A percentile compares a stretch with the other conserved stretches of the same genome.
Evolutionary conservation across 53 echinoderm and acorn worm species (phyloP).

Genomic region (Zoroaster sp.): DNA sequence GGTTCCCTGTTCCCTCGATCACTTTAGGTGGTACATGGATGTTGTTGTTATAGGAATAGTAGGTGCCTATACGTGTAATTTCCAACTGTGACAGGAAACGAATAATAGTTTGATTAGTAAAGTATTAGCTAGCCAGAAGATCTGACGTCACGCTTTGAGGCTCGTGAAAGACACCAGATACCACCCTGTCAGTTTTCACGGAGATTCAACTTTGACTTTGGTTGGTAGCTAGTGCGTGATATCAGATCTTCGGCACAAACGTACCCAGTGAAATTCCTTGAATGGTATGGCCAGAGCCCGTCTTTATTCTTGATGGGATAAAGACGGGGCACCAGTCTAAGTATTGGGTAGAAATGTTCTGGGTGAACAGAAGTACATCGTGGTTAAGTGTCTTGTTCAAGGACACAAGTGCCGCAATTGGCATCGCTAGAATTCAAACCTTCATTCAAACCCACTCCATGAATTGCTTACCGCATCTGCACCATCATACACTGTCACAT

Average conservation of each 20-base stretch:
- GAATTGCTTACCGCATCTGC: slow-evolving; percentile 28
- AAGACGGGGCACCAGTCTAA: background rate
- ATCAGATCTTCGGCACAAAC: too few relatives aligned
- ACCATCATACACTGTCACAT: slow-evolving; percentile 81
- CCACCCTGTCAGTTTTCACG: background rate
- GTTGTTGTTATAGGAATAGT: slow-evolving; percentile 59
- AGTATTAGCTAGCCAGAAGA: background rate
- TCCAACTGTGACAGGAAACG: too few relatives aligned
- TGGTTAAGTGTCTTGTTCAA: too few relatives aligned
- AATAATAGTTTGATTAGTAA: too few relatives aligned
- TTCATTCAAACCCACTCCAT: background rate
- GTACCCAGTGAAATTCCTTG: too few relatives aligned
- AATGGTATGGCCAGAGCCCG: too few relatives aligned
- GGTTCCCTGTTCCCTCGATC: slow-evolving; percentile 76
- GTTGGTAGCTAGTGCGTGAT: too few relatives aligned
- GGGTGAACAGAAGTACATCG: background rate
- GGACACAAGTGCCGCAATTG: too few relatives aligned
- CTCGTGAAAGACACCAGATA: background rate
- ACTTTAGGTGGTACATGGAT: slow-evolving; percentile 70
- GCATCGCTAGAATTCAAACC: background rate
- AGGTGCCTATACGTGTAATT: slow-evolving; percentile 70
- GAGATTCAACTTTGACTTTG: too few relatives aligned
- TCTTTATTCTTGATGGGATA: too few relatives aligned
- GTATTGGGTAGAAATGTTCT: background rate
- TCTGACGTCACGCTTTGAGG: too few relatives aligned